A percentile compares a stretch with the other conserved stretches of the same genome.
Conservation (phyloP, 2,113 vertebrate species). For the Dryoscopus gambensis region DNA sequence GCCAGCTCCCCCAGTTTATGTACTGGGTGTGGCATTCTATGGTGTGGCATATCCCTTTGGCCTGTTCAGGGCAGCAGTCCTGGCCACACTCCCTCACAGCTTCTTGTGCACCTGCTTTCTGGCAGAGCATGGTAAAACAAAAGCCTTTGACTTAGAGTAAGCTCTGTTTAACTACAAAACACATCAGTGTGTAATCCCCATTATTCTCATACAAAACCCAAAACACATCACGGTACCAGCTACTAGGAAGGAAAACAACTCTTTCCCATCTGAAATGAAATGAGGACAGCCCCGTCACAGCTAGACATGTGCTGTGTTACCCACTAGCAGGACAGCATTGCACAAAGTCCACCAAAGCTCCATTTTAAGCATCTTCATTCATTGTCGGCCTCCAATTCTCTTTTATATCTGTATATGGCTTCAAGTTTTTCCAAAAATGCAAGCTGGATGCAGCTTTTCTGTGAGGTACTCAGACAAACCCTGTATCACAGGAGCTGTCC, state of each 20-base stretch:
- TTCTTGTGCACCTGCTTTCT: not conserved
- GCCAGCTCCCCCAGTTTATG: not conserved
- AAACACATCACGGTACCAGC: not conserved
- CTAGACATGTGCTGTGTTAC: not conserved
- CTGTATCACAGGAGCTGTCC: not conserved
- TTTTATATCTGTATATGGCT: not conserved
- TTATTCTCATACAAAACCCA: not conserved
- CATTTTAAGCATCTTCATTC: not conserved
- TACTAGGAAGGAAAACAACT: not conserved
- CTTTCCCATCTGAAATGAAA: not conserved
- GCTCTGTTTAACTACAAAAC: not conserved
- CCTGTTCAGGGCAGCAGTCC: not conserved
- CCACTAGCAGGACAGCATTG: accelerated
- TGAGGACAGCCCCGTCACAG: not conserved
- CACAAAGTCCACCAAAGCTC: not conserved
- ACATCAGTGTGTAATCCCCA: not conserved
- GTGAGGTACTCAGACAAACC: not conserved
- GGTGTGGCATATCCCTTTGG: not conserved
- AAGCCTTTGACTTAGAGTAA: not conserved
- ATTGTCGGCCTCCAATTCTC: not conserved
- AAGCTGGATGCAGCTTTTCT: not conserved
- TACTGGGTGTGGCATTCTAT: not conserved
- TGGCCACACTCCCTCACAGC: not conserved
- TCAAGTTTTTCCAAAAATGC: not conserved
- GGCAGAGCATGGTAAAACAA: not conserved